Evolutionary conservation across 1,140 invertebrate species (phyloP).

Genomic region (Papilio polyxenes): DNA sequence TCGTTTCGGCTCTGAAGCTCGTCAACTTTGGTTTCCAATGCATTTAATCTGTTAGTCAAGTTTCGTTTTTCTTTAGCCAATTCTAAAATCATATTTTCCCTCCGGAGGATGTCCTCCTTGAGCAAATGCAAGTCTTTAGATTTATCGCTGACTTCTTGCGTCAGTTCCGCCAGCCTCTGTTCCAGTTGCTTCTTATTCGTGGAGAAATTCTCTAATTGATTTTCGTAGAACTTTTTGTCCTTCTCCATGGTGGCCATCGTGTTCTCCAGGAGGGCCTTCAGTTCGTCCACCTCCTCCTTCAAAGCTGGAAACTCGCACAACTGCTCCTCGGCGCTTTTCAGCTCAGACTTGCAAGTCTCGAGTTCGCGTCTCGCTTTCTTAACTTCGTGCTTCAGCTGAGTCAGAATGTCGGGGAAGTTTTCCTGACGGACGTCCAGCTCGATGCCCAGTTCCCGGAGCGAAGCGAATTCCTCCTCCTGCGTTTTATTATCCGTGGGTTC

Average conservation of each 20-base stretch:
- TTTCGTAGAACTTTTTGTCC: conserved; percentile 82
- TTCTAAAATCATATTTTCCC: conserved; percentile 83
- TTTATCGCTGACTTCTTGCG: conserved; percentile 80
- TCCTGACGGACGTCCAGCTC: conserved; percentile 70
- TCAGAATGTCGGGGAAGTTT: conserved; percentile 74
- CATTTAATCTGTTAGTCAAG: conserved; percentile 74
- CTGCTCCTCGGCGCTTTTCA: conserved; percentile 80
- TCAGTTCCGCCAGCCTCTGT: conserved; percentile 81
- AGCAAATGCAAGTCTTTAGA: conserved; percentile 81
- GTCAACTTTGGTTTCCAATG: conserved; percentile 71
- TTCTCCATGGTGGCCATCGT: conserved; percentile 80
- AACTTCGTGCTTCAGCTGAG: conserved; percentile 81
- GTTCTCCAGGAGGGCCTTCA: conserved; percentile 80
- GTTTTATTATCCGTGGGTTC: conserved; percentile 67
- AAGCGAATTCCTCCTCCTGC: conserved; percentile 63
- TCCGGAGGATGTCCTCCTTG: conserved; percentile 81
- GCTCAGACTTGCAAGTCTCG: conserved; percentile 76
- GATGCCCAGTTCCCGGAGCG: conserved; percentile 70
- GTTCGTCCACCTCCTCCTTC: conserved; percentile 81
- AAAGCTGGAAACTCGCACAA: conserved; percentile 80
- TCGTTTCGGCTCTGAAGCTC: conserved; percentile 68
- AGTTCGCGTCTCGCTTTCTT: conserved; percentile 79
- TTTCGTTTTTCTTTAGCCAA: conserved; percentile 82
- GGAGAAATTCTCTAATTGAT: conserved; percentile 80
- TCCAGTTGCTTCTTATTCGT: conserved; percentile 81